Evolutionary conservation across 2,113 vertebrate genomes (phyloP).

Genomic region (Syngnathus scovelli): DNA sequence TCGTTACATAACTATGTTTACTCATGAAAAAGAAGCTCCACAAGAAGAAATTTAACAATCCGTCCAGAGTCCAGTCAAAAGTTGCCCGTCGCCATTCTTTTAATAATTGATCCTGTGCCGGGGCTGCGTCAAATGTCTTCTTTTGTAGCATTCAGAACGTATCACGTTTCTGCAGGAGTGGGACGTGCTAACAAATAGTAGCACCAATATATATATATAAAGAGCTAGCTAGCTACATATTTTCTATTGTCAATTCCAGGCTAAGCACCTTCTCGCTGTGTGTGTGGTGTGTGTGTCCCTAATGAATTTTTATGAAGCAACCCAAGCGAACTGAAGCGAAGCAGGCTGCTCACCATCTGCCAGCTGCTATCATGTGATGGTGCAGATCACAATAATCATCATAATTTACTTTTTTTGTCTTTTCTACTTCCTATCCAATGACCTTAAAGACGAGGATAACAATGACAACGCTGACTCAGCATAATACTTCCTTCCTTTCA

Average conservation of each 20-base stretch:
- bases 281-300: constrained; percentile 5
- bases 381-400: not conserved
- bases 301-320: constrained; percentile 56
- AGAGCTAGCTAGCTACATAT: no score
- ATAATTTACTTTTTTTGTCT: not conserved
- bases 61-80: not conserved
- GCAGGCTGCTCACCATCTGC: constrained; percentile 51
- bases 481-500: not conserved
- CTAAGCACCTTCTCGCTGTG: constrained; percentile 23
- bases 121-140: constrained; percentile 16
- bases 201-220: no score
- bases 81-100: constrained; percentile 23
- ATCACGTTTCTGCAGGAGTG: constrained; percentile 1
- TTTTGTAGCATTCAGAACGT: not conserved
- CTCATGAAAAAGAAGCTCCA: not conserved
- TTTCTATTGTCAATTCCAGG: constrained; percentile 14
- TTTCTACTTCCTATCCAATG: constrained; percentile 15
- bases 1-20: constrained; percentile 25
- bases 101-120: constrained; percentile 32
- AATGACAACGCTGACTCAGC: constrained; percentile 27
- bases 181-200: no score
- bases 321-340: constrained; percentile 48
- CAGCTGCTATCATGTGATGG: constrained; percentile 38
- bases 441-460: constrained; percentile 13
- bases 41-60: constrained; percentile 22